Evolutionary conservation across 53 echinoderm and acorn worm species (phyloP).

Genomic region (Holothuria leucospilota): DNA sequence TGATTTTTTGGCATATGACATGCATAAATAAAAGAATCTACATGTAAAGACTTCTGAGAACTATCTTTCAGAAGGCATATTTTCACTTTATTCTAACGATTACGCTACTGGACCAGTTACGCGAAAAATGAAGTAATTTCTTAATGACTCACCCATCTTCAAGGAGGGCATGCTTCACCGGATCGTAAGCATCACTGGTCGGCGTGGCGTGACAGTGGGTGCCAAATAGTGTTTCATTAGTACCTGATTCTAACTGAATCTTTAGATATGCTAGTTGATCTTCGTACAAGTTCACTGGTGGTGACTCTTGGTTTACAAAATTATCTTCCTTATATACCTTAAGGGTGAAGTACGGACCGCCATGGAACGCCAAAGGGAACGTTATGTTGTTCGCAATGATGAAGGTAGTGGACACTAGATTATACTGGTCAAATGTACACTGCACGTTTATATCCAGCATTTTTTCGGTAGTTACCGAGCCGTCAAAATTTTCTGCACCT

Average conservation of each 20-base stretch:
- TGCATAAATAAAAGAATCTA: no score
- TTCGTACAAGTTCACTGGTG: neutral
- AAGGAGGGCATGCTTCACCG: neutral
- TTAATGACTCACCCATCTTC: constrained; percentile 11
- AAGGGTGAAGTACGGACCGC: neutral
- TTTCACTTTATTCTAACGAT: no score
- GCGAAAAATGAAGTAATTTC: no score
- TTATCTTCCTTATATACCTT: constrained; percentile 5
- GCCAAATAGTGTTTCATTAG: neutral
- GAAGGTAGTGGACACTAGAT: neutral
- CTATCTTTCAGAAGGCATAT: no score
- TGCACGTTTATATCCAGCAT: constrained; percentile 26
- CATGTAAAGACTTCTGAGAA: no score
- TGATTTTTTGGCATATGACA: no score
- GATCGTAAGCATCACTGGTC: neutral
- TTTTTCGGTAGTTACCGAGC: constrained; percentile 4
- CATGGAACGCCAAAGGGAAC: neutral
- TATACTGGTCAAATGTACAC: constrained; percentile 31
- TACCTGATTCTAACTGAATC: constrained; percentile 9
- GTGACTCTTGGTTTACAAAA: neutral
- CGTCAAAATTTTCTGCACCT: neutral
- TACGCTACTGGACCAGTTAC: no score
- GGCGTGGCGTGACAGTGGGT: constrained; percentile 16
- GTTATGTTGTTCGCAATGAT: neutral
- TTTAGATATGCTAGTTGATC: constrained; percentile 1